Base-by-base conservation (phyloP, 2,888 invertebrate genomes). In the Artemia sinica region DNA sequence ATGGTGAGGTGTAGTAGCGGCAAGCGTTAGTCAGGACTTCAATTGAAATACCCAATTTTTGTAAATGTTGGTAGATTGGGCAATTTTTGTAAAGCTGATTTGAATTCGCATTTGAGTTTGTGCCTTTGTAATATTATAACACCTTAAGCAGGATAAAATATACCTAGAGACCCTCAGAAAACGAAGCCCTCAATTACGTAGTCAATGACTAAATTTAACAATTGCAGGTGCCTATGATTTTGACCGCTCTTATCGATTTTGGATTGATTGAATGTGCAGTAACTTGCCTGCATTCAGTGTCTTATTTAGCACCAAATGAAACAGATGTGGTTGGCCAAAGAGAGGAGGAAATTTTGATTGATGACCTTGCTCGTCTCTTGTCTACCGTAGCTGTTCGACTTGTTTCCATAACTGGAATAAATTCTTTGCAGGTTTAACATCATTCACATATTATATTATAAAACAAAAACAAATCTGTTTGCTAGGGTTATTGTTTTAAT, bases 191-290 rank as follows among this genome's bases (percentile, higher is more conserved):
- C 8, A 63, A 63, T 28, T 13, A 28, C 10, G 41, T 18, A 12
- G 68, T 68, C 63, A n/a, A 13, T 9, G 18, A 28, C 41, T 13
- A 65, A 65, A 65, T 41, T 41, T 41, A 41, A 41, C 41, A 3
- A 6, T 41, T 41, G 11, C 72, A 79, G 78, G 78, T 77, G 71
- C 73, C 76, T 4, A 76, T 75, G 63, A 72, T 76, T 1, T 66
- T 79, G 63, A 76, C 75, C 69, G 74, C 75, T 13, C 73, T 81
- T 49, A 71, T 81, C 67, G 80, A 81, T 52, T 77, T 77, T 74
- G 81, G 81, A 9, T 73, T 81, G 18, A 74, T 79, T 13, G 81
- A 81, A 72, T 77, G 78, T 2, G 71, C 80, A 66, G 76, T 75
- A 8, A 79, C 77, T 73, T 66, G 69, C 50, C 14, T 70, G 11